Base-by-base conservation (phyloP, 2,888 invertebrate genomes). In the Acleris emargana region DNA sequence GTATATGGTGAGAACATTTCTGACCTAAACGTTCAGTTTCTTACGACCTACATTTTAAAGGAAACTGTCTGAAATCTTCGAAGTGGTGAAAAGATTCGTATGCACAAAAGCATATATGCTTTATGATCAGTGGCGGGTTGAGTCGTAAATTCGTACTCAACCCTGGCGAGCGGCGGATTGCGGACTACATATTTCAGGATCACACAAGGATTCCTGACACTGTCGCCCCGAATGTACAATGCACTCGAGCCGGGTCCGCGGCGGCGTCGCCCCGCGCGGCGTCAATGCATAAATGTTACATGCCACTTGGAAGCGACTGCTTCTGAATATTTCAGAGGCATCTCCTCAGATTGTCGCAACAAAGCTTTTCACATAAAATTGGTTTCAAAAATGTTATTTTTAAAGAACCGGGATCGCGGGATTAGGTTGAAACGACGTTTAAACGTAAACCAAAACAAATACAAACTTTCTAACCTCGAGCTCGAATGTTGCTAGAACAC, bases 111-210 rank as follows among this genome's bases (percentile, higher is more conserved):
- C 76, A 80, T 78, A 80, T 84, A 80, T 84, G 77, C 72, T 84
- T 82, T 83, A 83, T 77, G 79, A 73, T 72, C 72, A 70, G 73
- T 72, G 70, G 73, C 71, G 73, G 76, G 76, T 73, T 47, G 73
- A 69, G 77, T 85, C 82, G 80, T 86, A 84, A 86, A 87, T 84
- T 81, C 74, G 74, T 76, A 80, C 83, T 84, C 84, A 84, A 77
- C 77, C 73, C 73, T 2, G 67, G 63, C 68, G 74, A 68, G 75
- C 73, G 71, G 22, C 68, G 68, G 71, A 72, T 74, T 76, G 75
- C 71, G 70, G 74, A 76, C 75, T 82, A 77, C 83, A 85, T 86
- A 83, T 84, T 83, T 85, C 79, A 82, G 78, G 79, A 81, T 83
- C 81, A 76, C 74, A 75, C 69, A 69, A 72, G 76, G 77, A 78